A percentile compares a stretch with the other conserved stretches of the same genome.
Conservation (phyloP, 2,113 vertebrate species). For the Campylorhamphus procurvoides region DNA sequence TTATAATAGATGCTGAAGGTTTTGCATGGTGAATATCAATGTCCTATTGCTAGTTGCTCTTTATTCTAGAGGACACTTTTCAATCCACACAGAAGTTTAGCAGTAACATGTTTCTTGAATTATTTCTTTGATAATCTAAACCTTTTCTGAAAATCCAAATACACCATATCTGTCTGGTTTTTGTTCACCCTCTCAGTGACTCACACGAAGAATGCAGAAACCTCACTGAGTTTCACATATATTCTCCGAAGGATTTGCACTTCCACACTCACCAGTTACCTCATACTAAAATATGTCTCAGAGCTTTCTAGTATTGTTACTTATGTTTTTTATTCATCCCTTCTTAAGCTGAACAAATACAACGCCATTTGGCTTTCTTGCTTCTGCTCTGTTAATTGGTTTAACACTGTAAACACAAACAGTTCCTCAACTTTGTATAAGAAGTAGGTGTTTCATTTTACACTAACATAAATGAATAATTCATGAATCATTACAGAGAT, state of each 20-base stretch:
- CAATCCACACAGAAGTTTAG: neutral
- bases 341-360: neutral
- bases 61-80: neutral
- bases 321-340: neutral
- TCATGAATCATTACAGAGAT: neutral
- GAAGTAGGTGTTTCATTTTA: slow-evolving; percentile 13
- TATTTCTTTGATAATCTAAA: neutral
- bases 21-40: neutral
- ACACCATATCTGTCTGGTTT: neutral
- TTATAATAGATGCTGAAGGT: neutral
- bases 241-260: neutral
- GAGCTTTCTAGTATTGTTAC: neutral
- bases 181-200: neutral
- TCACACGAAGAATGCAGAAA: neutral
- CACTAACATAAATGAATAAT: slow-evolving; percentile 2
- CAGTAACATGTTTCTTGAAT: neutral
- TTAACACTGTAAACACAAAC: slow-evolving; percentile 1
- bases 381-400: neutral
- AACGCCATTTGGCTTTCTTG: neutral
- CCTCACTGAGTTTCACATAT: neutral
- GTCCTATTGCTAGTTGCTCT: neutral
- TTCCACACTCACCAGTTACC: neutral
- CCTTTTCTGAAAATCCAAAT: neutral
- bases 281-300: neutral
- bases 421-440: neutral